Base-by-base conservation (phyloP, 2,888 invertebrate genomes). In the Tetranychus truncatus region DNA sequence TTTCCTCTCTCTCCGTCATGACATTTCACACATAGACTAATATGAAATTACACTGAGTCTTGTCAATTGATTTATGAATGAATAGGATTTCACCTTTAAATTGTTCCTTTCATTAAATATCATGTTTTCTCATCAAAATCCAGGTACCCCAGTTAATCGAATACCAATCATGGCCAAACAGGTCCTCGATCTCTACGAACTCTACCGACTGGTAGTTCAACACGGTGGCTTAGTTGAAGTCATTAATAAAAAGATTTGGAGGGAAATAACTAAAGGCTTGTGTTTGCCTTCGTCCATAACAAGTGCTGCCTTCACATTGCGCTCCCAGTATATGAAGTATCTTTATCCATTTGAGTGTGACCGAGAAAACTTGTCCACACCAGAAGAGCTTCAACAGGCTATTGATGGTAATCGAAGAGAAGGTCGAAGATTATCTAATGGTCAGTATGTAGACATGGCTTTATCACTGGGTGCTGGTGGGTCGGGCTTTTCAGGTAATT, bases 81-180 rank as follows among this genome's bases (percentile, higher is more conserved):
- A 24, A 24, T 24, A 24, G 24, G 2, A 24, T 24, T 24, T 24
- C 24, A 24, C 24, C 24, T 24, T 24, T 24, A 24, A 24, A 24
- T 24, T 24, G 24, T 46, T 46, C 46, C 46, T 46, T 46, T 46
- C 46, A 46, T 11, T 46, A 46, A 9, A 46, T 24, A 2, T 24
- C 24, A 24, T 34, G 34, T 34, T 34, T 24, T 34, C 34, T 3
- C 34, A 34, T 34, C 5, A 34, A 4, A 4, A 34, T 34, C 34
- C 46, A 97, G 97, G 96, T 69, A 92, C 96, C 46, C 97, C 99
- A 73, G 99, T 99, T 80, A 99, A 96, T 85, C 88, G 99, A 80
- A 88, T 99, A 81, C 99, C 99, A n/a, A 99, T 99, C 80, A 99
- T 99, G 99, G 99, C 99, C 18, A 99, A 99, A 86, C 95, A 96